Evolutionary conservation across 2,888 invertebrate genomes (phyloP).

Genomic region (Rhaphigaster nebulosa): DNA sequence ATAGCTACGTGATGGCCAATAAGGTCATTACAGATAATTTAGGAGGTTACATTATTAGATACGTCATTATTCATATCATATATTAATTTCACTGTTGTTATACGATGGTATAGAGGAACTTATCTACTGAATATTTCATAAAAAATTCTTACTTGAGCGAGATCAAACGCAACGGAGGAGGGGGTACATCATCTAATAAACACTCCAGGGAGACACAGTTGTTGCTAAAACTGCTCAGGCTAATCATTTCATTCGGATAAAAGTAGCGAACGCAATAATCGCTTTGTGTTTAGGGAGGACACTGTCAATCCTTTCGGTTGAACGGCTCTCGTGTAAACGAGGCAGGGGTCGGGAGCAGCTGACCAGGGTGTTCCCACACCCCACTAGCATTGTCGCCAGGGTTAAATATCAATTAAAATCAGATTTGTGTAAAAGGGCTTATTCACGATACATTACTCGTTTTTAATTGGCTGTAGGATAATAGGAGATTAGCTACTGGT

Average conservation of each 20-base stretch:
- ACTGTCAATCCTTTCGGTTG: constrained; percentile 9
- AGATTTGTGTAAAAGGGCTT: constrained; percentile 63
- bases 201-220: constrained; percentile 17
- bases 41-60: not conserved
- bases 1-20: too few relatives aligned
- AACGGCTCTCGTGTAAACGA: not conserved
- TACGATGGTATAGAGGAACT: not conserved
- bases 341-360: constrained; percentile 47
- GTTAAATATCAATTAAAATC: constrained; percentile 63
- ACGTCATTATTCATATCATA: not conserved
- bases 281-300: constrained; percentile 20
- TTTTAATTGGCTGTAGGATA: constrained; percentile 67
- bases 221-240: constrained; percentile 27
- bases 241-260: constrained; percentile 2
- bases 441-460: constrained; percentile 64
- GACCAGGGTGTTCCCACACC: constrained; percentile 52
- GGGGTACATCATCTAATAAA: not conserved
- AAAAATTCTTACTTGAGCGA: not conserved
- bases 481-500: constrained; percentile 60
- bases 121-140: not conserved
- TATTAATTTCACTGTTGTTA: not conserved
- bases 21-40: not conserved
- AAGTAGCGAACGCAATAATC: constrained; percentile 11
- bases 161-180: not conserved
- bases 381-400: constrained; percentile 47